Evolutionary conservation across 2,888 invertebrate genomes (phyloP), one percentile per base, ranked within the genome.

Genomic region (Rhorus exstirpatorius): DNA sequence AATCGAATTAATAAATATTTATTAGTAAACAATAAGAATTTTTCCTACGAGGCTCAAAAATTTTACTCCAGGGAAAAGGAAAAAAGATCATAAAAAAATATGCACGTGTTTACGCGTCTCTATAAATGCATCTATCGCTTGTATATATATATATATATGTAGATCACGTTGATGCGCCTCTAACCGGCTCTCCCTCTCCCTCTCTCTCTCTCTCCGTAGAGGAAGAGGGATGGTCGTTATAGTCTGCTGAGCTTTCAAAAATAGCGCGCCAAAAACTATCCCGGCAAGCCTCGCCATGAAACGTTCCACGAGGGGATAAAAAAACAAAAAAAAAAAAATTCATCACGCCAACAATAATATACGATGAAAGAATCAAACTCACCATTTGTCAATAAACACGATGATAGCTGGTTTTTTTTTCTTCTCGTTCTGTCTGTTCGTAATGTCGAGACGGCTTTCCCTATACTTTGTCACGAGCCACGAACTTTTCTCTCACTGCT

Each of bases 191-290:
- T 17, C 21, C 41, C 24, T 44, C 14, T 17, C 14, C 35, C n/a
- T n/a, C n/a, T n/a, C n/a, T n/a, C n/a, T n/a, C n/a, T n/a, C n/a
- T n/a, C 53, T 3, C 21, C 35, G 55, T 4, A 35, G n/a, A 10
- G 63, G 58, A 58, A 55, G 65, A 46, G 31, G 31, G 21, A 58
- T 10, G 51, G n/a, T n/a, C n/a, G n/a, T n/a, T 61, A 86, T 81
- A 83, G 86, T 84, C 87, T 86, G 86, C 83, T 84, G 80, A 82
- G 78, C 53, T 87, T 90, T 90, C 70, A 88, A 89, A 90, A 76
- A 63, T 85, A 84, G 90, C 89, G 89, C 89, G 89, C 86, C 86
- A 88, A 89, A 86, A 89, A 86, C 84, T 79, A 53, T 74, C 70
- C 60, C 70, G 63, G 74, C 70, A 81, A 81, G 63, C 75, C 76